Evolutionary conservation across 2,888 invertebrate genomes (phyloP).

Genomic region (Dusona sp.): DNA sequence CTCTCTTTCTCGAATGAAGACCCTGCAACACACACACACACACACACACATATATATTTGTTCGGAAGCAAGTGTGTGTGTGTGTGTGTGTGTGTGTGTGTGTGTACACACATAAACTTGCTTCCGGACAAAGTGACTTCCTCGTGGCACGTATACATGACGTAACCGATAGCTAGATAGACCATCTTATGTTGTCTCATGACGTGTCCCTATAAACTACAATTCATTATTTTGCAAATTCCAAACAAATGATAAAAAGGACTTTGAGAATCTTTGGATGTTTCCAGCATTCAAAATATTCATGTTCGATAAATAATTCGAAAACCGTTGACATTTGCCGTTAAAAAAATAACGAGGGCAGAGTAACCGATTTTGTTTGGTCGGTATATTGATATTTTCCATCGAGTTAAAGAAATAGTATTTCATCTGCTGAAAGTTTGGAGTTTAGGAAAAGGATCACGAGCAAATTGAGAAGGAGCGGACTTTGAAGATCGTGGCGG

Average conservation of each 20-base stretch:
- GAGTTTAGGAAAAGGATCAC: not conserved
- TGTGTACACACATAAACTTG: not conserved
- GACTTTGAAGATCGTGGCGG: slow-evolving; percentile 46
- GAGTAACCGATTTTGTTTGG: not conserved
- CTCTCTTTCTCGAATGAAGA: slow-evolving; percentile 33
- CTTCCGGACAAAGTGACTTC: slow-evolving; percentile 34
- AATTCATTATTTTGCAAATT: too few species aligned
- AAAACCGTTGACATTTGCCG: too few species aligned
- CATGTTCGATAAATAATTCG: too few species aligned
- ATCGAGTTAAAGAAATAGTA: not conserved
- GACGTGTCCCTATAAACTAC: not conserved
- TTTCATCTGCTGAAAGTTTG: not conserved
- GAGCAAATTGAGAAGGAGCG: slow-evolving; percentile 1
- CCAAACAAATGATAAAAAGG: not conserved
- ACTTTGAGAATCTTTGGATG: too few species aligned
- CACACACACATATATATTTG: not conserved
- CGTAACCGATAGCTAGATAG: slow-evolving; percentile 78
- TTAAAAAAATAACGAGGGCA: too few species aligned
- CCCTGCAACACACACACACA: slow-evolving; percentile 61
- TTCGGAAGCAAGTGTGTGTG: too few species aligned
- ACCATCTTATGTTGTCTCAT: slow-evolving; percentile 75
- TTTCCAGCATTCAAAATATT: too few species aligned
- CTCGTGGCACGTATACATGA: slow-evolving; percentile 72
- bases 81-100: too few species aligned
- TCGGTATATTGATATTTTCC: not conserved